Percentiles rank a stretch among this genome's conserved stretches.
These are phyloP conservation scores for Boloria euphrosyne DNA, from an alignment of 2,888 invertebrate genomes.

Conservation along the genomic window DNA sequence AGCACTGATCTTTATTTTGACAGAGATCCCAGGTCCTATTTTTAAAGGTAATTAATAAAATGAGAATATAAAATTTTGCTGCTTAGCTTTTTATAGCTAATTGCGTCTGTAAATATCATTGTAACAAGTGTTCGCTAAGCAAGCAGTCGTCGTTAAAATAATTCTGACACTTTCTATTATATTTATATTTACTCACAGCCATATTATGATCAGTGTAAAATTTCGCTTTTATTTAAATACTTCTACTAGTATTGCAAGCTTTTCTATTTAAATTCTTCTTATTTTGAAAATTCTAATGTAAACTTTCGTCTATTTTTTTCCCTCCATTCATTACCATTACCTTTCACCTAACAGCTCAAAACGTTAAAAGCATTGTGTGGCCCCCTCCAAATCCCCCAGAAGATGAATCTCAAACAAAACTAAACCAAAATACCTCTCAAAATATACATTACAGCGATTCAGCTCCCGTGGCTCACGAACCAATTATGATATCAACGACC, in stretches of 20 bases:
- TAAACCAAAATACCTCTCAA: slow-evolving; percentile 35
- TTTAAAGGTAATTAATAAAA: slow-evolving; percentile 79
- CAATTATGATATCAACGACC: slow-evolving; percentile 37
- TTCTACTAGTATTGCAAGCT: slow-evolving; percentile 18
- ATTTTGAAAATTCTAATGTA: slow-evolving; percentile 65
- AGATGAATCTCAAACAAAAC: slow-evolving; percentile 56
- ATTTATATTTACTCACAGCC: slow-evolving; percentile 30
- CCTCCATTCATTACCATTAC: slow-evolving; percentile 55
- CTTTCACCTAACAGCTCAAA: slow-evolving; percentile 69
- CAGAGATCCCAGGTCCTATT: slow-evolving; percentile 78
- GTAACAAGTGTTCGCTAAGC: slow-evolving; percentile 64
- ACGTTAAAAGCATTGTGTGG: slow-evolving; percentile 79
- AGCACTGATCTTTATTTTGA: slow-evolving; percentile 68
- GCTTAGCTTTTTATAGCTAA: slow-evolving; percentile 69
- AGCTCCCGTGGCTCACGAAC: slow-evolving; percentile 29
- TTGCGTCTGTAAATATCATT: slow-evolving; percentile 54
- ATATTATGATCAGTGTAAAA: slow-evolving; percentile 33
- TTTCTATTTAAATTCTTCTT: slow-evolving; percentile 31
- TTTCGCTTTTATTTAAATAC: slow-evolving; percentile 12
- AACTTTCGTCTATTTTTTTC: slow-evolving; percentile 68
- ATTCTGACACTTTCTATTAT: slow-evolving; percentile 61
- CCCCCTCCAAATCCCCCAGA: slow-evolving; percentile 72
- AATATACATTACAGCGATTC: slow-evolving; percentile 30
- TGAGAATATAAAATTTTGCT: slow-evolving; percentile 51
- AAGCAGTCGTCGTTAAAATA: slow-evolving; percentile 62